A percentile compares a stretch with the other conserved stretches of the same genome.
phyloP scores from a whole-genome alignment of 2,888 invertebrate genomes.

The Buathra laborator region DNA sequence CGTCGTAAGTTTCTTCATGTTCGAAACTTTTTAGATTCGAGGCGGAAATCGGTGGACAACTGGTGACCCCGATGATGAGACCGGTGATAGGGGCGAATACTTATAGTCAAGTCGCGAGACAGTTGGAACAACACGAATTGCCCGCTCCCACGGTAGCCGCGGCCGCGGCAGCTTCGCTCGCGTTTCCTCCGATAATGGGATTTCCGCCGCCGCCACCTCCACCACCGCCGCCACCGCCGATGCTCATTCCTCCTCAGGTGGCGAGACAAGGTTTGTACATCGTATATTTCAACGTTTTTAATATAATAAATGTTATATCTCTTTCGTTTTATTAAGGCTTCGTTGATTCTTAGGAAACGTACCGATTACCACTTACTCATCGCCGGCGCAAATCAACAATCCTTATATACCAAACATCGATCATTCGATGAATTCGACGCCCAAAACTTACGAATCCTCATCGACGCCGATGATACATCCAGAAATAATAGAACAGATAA shows the following conservation, averaged over 20 bases:
- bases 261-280: slow-evolving; percentile 82
- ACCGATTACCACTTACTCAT: slow-evolving; percentile 83
- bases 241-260: slow-evolving; percentile 91
- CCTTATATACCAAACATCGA: slow-evolving; percentile 82
- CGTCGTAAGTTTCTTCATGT: not conserved
- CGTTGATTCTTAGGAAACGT: slow-evolving; percentile 75
- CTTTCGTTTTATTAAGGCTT: slow-evolving; percentile 62
- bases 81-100: slow-evolving; percentile 91
- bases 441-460: slow-evolving; percentile 84
- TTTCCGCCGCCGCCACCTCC: slow-evolving; percentile 90
- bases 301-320: slow-evolving; percentile 31
- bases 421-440: slow-evolving; percentile 83
- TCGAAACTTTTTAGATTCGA: slow-evolving; percentile 89
- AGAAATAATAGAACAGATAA: slow-evolving; percentile 83
- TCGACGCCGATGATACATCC: slow-evolving; percentile 81
- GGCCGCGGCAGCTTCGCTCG: slow-evolving; percentile 82
- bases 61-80: slow-evolving; percentile 86
- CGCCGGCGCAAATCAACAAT: slow-evolving; percentile 83
- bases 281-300: slow-evolving; percentile 1
- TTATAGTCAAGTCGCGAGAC: slow-evolving; percentile 89
- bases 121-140: slow-evolving; percentile 88
- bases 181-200: slow-evolving; percentile 86
- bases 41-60: slow-evolving; percentile 92
- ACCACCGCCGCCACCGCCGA: slow-evolving; percentile 88
- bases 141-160: slow-evolving; percentile 83